Percentiles rank a stretch among this genome's conserved stretches.
Evolutionary conservation across 2,888 invertebrate genomes (phyloP).

Genomic region (Cepaea hortensis): DNA sequence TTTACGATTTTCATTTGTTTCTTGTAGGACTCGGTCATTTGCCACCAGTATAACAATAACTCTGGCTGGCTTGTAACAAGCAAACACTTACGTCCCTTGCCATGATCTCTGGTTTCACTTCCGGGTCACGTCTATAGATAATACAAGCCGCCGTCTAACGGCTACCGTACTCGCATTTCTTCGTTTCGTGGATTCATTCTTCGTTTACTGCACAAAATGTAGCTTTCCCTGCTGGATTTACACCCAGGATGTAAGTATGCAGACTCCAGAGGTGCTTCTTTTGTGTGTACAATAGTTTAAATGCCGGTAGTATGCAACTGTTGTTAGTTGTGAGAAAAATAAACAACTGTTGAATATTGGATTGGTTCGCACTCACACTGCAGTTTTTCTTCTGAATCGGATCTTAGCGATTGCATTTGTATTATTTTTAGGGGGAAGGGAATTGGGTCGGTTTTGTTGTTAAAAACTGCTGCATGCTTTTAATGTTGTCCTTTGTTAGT

Average conservation of each 20-base stretch:
- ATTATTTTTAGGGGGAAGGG: not conserved
- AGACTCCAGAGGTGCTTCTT: not conserved
- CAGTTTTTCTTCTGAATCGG: not conserved
- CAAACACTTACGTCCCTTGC: not conserved
- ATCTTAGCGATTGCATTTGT: not conserved
- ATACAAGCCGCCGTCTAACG: not conserved
- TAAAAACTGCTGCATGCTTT: no score
- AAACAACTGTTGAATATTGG: not conserved
- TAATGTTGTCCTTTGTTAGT: no score
- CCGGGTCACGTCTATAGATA: constrained; percentile 9
- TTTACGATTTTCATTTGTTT: no score
- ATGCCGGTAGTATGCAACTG: no score
- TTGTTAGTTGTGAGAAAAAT: no score
- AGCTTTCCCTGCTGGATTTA: not conserved
- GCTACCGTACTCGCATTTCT: not conserved
- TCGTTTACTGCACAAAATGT: not conserved
- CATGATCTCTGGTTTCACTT: not conserved
- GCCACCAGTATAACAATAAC: no score
- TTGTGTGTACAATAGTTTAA: no score
- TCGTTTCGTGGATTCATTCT: not conserved
- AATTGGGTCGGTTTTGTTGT: no score
- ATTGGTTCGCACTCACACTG: not conserved
- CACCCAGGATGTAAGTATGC: not conserved
- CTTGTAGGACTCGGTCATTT: no score
- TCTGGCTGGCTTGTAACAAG: no score